Conservation (phyloP, 1,140 invertebrate genomes). For the Piezodorus guildinii region DNA sequence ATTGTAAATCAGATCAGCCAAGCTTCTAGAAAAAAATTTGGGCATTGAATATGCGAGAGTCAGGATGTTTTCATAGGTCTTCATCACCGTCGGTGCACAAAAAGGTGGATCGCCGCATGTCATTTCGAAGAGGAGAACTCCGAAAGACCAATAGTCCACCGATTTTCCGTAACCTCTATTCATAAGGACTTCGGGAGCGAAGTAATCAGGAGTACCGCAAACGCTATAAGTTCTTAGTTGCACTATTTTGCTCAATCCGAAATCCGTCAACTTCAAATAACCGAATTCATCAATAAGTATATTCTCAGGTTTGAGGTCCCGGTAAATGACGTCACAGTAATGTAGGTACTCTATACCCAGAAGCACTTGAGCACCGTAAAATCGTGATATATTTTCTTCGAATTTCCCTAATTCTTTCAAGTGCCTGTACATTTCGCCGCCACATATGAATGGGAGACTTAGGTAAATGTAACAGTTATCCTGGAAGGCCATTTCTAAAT, state of each 20-base stretch:
- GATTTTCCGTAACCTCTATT: constrained; percentile 92
- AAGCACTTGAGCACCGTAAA: constrained; percentile 87
- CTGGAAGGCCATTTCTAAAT: constrained; percentile 72
- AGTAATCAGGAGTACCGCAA: constrained; percentile 92
- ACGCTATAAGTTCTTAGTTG: constrained; percentile 65
- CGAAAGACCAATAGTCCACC: constrained; percentile 95
- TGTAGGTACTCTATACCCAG: constrained; percentile 90
- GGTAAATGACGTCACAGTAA: constrained; percentile 74
- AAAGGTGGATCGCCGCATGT: constrained; percentile 75
- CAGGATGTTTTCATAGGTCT: constrained; percentile 83
- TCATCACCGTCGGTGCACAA: constrained; percentile 66
- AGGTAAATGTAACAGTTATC: constrained; percentile 76
- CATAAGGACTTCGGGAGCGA: constrained; percentile 88
- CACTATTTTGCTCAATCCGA: constrained; percentile 25
- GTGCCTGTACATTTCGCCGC: constrained; percentile 75
- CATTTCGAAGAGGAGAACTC: constrained; percentile 78
- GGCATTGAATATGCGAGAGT: constrained; percentile 59
- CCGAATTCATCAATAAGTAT: constrained; percentile 73
- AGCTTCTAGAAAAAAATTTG: constrained; percentile 50
- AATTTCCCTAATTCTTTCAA: constrained; percentile 49
- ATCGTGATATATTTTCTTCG: constrained; percentile 66
- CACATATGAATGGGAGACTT: constrained; percentile 64
- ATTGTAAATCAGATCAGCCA: constrained; percentile 79
- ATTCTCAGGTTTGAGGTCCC: constrained; percentile 95
- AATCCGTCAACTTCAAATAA: constrained; percentile 39